phyloP scores from a whole-genome alignment of 2,888 invertebrate species.

The Gerosis bhagava region DNA sequence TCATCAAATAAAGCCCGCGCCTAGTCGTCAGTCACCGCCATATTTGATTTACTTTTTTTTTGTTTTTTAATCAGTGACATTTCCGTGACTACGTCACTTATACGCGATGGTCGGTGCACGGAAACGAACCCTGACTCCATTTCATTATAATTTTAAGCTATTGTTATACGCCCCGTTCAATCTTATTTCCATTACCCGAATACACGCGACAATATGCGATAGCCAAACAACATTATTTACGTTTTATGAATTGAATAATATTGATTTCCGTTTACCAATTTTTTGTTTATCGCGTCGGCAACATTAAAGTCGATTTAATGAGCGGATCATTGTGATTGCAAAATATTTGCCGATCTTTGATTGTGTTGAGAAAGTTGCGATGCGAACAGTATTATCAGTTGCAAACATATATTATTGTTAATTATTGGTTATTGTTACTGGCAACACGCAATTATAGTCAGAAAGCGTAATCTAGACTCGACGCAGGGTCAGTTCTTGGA shows the following conservation, averaged over 20 bases:
- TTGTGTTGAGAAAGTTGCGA: constrained; percentile 25
- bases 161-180: constrained; percentile 41
- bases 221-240: constrained; percentile 40
- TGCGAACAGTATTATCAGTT: too few species aligned
- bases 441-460: constrained; percentile 13
- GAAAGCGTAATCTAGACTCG: constrained; percentile 12
- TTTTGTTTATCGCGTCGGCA: constrained; percentile 38
- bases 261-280: constrained; percentile 39
- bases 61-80: constrained; percentile 61
- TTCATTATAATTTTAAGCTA: constrained; percentile 44
- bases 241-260: constrained; percentile 41
- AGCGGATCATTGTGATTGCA: constrained; percentile 24
- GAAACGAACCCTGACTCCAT: constrained; percentile 39
- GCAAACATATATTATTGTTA: constrained; percentile 13
- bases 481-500: constrained; percentile 12
- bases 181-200: constrained; percentile 43
- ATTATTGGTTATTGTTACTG: too few species aligned
- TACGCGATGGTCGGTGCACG: constrained; percentile 41
- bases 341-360: constrained; percentile 30
- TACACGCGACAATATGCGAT: constrained; percentile 42
- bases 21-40: constrained; percentile 21
- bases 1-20: constrained; percentile 19
- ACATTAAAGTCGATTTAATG: constrained; percentile 29
- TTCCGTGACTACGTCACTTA: constrained; percentile 63
- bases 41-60: constrained; percentile 39